phyloP scores from a whole-genome alignment of 2,113 vertebrate genomes.

The Neotragus pygmaeus region DNA sequence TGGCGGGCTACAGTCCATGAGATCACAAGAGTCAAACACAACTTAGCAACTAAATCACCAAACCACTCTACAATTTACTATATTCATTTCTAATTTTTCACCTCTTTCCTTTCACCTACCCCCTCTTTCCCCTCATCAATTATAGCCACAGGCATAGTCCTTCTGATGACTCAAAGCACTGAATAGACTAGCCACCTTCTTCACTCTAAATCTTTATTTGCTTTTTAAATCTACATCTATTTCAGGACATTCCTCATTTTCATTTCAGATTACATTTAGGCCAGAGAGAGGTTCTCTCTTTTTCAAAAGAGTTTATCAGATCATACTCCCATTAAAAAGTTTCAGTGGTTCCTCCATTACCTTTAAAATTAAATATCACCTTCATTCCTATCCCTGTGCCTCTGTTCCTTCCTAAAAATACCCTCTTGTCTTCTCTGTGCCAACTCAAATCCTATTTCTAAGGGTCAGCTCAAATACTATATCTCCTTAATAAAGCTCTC shows the following conservation, averaged over 20 bases:
- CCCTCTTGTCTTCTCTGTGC: neutral
- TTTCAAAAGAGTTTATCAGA: neutral
- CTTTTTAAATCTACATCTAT: conserved; percentile 43
- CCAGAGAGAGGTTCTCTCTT: neutral
- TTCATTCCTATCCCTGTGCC: neutral
- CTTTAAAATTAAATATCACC: neutral
- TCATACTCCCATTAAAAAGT: neutral
- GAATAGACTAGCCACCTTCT: neutral
- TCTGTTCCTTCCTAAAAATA: conserved; percentile 21
- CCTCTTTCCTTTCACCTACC: neutral
- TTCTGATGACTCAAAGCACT: neutral
- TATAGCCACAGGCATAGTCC: neutral
- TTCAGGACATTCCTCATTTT: conserved; percentile 39
- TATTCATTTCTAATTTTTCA: neutral
- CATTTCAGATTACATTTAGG: conserved; percentile 31
- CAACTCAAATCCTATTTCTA: neutral
- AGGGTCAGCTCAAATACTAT: neutral
- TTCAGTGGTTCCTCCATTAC: neutral
- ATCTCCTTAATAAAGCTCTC: neutral
- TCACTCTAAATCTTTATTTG: neutral
- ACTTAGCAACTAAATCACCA: neutral
- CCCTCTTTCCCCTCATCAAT: neutral
- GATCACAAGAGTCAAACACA: neutral
- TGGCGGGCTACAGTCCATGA: neutral
- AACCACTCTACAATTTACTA: neutral